Conservation (phyloP, 2,113 vertebrate species). For the Dromas ardeola region DNA sequence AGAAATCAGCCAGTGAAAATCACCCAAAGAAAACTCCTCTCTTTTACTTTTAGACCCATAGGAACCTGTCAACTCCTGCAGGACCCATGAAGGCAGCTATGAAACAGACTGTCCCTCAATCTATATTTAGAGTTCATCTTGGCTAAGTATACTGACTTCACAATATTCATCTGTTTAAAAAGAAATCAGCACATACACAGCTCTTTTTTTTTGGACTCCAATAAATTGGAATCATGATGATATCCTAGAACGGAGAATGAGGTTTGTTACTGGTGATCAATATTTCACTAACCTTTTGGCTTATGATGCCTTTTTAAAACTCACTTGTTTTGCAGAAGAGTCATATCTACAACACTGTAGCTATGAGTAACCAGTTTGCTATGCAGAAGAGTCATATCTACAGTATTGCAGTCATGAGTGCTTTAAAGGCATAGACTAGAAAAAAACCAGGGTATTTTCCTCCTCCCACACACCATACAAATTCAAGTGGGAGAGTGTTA, state of each 20-base stretch:
- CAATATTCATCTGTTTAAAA: not conserved
- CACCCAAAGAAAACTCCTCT: not conserved
- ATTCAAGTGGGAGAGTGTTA: not conserved
- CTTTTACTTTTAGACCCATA: conserved; percentile 1
- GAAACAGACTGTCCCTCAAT: conserved; percentile 34
- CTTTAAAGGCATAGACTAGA: conserved; percentile 6
- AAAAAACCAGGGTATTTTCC: not conserved
- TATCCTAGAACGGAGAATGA: not conserved
- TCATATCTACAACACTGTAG: not conserved
- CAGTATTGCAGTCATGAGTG: not conserved
- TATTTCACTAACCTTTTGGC: not conserved
- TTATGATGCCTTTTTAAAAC: not conserved
- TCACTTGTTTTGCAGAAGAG: not conserved
- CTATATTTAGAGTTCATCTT: conserved; percentile 70
- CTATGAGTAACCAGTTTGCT: conserved; percentile 38
- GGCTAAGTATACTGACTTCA: conserved; percentile 30
- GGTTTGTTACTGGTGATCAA: not conserved
- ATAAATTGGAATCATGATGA: not conserved
- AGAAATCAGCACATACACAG: not conserved
- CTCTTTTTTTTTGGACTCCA: not conserved
- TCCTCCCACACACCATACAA: not conserved
- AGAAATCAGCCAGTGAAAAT: conserved; percentile 12
- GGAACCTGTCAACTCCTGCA: not conserved
- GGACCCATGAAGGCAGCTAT: conserved; percentile 1
- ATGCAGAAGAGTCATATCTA: conserved; percentile 10